phyloP scores from a whole-genome alignment of 2,888 invertebrate genomes.

The Liodrosophila aerea region DNA sequence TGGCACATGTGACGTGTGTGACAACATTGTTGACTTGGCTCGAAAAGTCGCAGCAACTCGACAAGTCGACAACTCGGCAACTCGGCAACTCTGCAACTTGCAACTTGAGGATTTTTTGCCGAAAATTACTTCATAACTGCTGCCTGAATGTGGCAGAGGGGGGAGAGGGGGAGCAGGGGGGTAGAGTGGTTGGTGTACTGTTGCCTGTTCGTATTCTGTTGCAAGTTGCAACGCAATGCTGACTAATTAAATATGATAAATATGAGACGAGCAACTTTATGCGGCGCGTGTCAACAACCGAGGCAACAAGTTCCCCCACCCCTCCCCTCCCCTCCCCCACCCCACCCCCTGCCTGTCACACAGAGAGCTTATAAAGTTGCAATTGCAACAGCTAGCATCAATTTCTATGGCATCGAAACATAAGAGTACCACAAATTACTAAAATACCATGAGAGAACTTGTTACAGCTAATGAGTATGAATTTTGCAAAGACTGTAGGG shows the following conservation, averaged over 20 bases:
- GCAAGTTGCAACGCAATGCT: conserved; percentile 42
- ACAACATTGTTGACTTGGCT: conserved; percentile 66
- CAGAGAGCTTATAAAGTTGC: conserved; percentile 39
- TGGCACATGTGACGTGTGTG: conserved; percentile 23
- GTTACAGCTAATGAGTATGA: conserved; percentile 7
- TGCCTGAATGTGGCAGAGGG: conserved; percentile 1
- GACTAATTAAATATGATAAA: conserved; percentile 76
- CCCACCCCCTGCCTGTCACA: not conserved
- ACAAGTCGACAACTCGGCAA: conserved; percentile 11
- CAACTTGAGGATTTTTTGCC: conserved; percentile 29
- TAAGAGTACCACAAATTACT: conserved; percentile 10
- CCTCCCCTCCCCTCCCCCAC: not conserved
- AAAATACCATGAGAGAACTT: conserved; percentile 1
- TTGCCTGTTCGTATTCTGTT: conserved; percentile 41
- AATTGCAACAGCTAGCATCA: conserved; percentile 11
- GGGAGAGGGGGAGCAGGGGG: not conserved
- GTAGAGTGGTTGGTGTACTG: not conserved
- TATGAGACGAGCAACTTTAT: conserved; percentile 68
- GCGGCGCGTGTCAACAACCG: conserved; percentile 64
- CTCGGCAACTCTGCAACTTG: conserved; percentile 29
- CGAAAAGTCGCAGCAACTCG: conserved; percentile 13
- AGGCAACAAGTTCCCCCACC: conserved; percentile 14
- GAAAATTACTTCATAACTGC: conserved; percentile 68
- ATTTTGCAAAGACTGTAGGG: not conserved
- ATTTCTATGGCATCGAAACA: conserved; percentile 15